Evolutionary conservation across 2,797 vertebrate species (phyloP), one percentile per base, ranked within the genome.

Genomic region (Allobates femoralis): DNA sequence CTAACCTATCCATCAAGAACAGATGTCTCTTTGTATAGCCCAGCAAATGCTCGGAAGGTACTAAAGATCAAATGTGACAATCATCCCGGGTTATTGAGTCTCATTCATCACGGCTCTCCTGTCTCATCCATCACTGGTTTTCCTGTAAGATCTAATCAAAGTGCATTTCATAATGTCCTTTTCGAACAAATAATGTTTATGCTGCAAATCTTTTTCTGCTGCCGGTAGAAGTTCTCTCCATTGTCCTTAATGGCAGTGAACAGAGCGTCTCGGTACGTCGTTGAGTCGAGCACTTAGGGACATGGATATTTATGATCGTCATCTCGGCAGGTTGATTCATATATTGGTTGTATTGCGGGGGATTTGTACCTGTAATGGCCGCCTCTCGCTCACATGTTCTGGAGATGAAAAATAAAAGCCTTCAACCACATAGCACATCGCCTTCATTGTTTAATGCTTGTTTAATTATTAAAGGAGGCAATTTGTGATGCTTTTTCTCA

Each of bases 391-490:
- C 55, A 23, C 79, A 78, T 86, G 71, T 77, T 26, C 34, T 46
- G 55, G 73, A 75, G 30, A 50, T 30, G 71, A 77, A 56, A 66
- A 86, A 69, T 83, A 78, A 82, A 83, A 77, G 85, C 79, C 21
- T 78, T 75, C 60, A 32, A 82, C 58, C 85, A 77, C 85, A 51
- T 56, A 30, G 79, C 79, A 67, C 85, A 76, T 81, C 64, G n/a
- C 56, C 79, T 77, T 15, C 80, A 83, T 82, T 86, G 80, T 86
- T 82, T 86, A 86, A 86, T 83, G 85, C 46, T 77, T 86, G 73
- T 51, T 86, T 86, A 86, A 82, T 86, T 86, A 86, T 86, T 86
- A 83, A 86, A 58, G 73, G 34, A 53, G 76, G 78, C 77, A 86
- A 75, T 81, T 86, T 81, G 78, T 75, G 85, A 86, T 55, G 56